Evolutionary conservation across 1,140 invertebrate species (phyloP), one percentile per base, ranked within the genome.

Genomic region (Tetramorium alpestre): DNA sequence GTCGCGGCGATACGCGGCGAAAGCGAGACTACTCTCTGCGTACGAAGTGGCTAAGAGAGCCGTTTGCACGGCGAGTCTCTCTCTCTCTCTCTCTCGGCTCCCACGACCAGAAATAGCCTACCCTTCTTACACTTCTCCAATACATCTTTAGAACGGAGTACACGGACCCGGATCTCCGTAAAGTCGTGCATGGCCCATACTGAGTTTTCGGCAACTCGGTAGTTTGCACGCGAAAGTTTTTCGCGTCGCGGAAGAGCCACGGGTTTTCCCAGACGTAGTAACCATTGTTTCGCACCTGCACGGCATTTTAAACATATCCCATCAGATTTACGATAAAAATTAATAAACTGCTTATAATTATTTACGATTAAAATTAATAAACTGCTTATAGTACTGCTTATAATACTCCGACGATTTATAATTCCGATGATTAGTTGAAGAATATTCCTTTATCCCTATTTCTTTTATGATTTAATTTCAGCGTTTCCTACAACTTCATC

Each of bases 91-190:
- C 93, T 91, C 93, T 91, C 87, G 78, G 84, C 92, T 95, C 93
- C 93, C 93, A 90, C 92, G 91, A 95, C 91, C 95, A 95, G 94
- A 95, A 95, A 95, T 95, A 95, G 94, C 94, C 13, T 93, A 94
- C 94, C 94, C 94, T 94, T 94, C 94, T 95, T 95, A 93, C 94
- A 93, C 94, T 95, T 94, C 93, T 93, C 93, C 93, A 87, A 94
- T 93, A 94, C 93, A 91, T 91, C 92, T 94, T 92, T 87, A 91
- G 89, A 93, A 92, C 87, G 72, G 91, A 86, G 78, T 90, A 88
- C 75, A 88, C 86, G 70, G 75, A 64, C 73, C 47, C 62, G 75
- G 62, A 47, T 72, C 67, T 70, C 56, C 47, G 41, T 67, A 18
- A 81, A 76, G n/a, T 64, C 87, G 62, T 41, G 70, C 47, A 56